Conservation (phyloP, 2,797 vertebrate species). For the Spea hammondii region DNA sequence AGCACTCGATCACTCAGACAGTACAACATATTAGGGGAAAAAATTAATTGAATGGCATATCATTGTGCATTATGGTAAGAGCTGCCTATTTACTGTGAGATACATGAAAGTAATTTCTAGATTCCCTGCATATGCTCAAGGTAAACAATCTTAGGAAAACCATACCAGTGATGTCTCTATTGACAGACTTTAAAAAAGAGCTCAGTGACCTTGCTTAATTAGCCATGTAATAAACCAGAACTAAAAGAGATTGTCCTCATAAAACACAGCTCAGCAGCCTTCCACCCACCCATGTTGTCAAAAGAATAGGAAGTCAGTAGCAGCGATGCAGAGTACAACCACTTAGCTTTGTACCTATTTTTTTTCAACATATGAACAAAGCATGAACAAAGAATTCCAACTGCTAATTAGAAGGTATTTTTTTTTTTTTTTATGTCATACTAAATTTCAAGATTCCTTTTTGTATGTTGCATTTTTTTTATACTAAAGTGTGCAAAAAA, state of each 20-base stretch:
- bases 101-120: constrained; percentile 33
- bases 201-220: constrained; percentile 76
- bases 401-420: constrained; percentile 55
- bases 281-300: constrained; percentile 58
- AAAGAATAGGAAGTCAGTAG: constrained; percentile 65
- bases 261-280: constrained; percentile 63
- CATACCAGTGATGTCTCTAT: constrained; percentile 59
- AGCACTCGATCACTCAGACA: too few species aligned
- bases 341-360: constrained; percentile 56
- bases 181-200: constrained; percentile 59
- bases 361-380: constrained; percentile 49
- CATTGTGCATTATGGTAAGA: not conserved
- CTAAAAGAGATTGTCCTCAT: constrained; percentile 72
- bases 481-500: too few species aligned
- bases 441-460: too few species aligned
- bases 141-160: constrained; percentile 57
- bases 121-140: constrained; percentile 38
- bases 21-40: too few species aligned
- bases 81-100: constrained; percentile 12
- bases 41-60: not conserved
- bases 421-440: not conserved
- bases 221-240: constrained; percentile 81
- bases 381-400: constrained; percentile 62
- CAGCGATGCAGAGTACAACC: constrained; percentile 54
- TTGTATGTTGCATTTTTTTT: too few species aligned